phyloP scores from a whole-genome alignment of 2,888 invertebrate species.

The Cantharis nigra region DNA sequence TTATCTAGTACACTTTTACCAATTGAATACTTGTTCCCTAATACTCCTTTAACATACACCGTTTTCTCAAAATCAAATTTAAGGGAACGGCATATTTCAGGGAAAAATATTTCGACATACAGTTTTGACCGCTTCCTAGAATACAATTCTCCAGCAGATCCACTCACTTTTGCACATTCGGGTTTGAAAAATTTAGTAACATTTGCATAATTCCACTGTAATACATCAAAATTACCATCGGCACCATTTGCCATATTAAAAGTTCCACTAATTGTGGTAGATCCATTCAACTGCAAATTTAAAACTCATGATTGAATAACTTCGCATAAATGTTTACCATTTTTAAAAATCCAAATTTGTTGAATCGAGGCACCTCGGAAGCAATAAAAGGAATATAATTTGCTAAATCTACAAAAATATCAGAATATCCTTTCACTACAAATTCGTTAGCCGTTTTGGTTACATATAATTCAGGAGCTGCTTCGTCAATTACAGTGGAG shows the following conservation, averaged over 20 bases:
- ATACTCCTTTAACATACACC: constrained; percentile 62
- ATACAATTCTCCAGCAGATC: constrained; percentile 81
- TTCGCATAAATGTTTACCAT: constrained; percentile 53
- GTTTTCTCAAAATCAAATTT: constrained; percentile 65
- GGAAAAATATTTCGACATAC: constrained; percentile 66
- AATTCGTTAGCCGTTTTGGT: constrained; percentile 70
- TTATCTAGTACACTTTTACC: constrained; percentile 69
- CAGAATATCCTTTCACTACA: constrained; percentile 80
- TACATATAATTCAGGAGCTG: constrained; percentile 62
- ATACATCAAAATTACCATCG: constrained; percentile 70
- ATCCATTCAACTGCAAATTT: constrained; percentile 72
- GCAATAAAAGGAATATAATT: constrained; percentile 62
- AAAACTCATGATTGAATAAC: neutral
- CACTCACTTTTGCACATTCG: constrained; percentile 65
- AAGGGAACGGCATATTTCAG: constrained; percentile 78
- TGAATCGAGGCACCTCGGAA: constrained; percentile 61
- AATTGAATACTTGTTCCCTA: constrained; percentile 69
- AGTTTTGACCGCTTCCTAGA: constrained; percentile 66
- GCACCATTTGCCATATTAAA: constrained; percentile 77
- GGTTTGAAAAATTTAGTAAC: constrained; percentile 59
- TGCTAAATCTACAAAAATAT: constrained; percentile 71
- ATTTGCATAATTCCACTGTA: constrained; percentile 72
- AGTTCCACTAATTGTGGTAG: constrained; percentile 70
- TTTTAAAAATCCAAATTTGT: constrained; percentile 88
- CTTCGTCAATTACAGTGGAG: constrained; percentile 62